phyloP scores from a whole-genome alignment of 2,888 invertebrate genomes.

The Listrodromus nycthemerus region DNA sequence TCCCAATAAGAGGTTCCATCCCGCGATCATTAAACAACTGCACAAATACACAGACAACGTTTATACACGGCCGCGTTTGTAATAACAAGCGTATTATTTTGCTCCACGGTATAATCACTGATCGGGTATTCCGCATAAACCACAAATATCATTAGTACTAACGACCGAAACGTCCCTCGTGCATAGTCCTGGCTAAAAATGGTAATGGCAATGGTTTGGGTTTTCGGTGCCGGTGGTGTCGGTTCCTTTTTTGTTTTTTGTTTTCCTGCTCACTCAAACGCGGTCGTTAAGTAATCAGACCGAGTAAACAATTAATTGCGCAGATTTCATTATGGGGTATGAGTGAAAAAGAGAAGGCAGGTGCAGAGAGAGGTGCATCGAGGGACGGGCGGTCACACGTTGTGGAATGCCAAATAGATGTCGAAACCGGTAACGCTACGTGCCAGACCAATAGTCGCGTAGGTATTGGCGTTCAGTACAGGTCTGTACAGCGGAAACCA shows the following conservation, averaged over 20 bases:
- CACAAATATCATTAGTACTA: conserved; percentile 60
- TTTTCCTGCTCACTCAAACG: conserved; percentile 1
- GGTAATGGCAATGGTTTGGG: conserved; percentile 19
- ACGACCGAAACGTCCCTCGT: conserved; percentile 52
- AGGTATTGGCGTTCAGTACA: not conserved
- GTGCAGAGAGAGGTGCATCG: not conserved
- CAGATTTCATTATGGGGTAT: conserved; percentile 30
- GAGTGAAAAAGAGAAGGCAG: not conserved
- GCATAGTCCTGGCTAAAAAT: conserved; percentile 28
- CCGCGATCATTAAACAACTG: not conserved
- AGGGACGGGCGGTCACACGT: not conserved
- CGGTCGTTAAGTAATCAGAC: conserved; percentile 39
- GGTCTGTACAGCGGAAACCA: not conserved
- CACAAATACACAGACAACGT: not conserved
- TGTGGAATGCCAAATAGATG: conserved; percentile 5
- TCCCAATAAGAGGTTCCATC: conserved; percentile 23
- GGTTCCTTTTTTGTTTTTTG: conserved; percentile 11
- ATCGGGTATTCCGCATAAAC: conserved; percentile 49
- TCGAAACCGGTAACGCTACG: not conserved
- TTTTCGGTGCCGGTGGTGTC: conserved; percentile 20
- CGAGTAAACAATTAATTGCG: conserved; percentile 50
- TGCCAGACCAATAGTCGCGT: not conserved
- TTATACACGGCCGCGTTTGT: conserved; percentile 12
- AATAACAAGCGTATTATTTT: conserved; percentile 23
- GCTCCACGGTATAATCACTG: conserved; percentile 37